These are phyloP conservation scores for Drosophila asahinai DNA, from an alignment of 1,140 invertebrate species.

Conservation along the genomic window DNA sequence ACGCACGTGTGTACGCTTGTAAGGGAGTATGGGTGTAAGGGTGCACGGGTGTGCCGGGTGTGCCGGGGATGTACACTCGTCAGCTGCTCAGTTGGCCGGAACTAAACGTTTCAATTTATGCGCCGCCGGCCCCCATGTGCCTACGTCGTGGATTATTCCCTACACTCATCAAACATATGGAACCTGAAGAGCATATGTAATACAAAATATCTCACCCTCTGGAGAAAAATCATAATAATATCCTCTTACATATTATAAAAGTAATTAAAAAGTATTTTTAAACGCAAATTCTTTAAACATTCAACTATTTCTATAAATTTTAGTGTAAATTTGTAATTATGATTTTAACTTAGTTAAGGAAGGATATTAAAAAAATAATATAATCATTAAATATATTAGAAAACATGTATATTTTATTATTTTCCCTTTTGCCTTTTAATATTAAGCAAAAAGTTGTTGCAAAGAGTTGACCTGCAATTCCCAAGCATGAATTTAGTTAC, in stretches of 20 bases:
- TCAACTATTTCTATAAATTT: background rate
- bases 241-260: background rate
- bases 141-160: constrained; percentile 2
- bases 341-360: background rate
- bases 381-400: no score
- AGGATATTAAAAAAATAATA: no score
- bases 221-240: no score
- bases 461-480: no score
- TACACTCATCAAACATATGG: constrained; percentile 15
- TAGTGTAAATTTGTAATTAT: background rate
- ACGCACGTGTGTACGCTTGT: constrained; percentile 10
- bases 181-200: background rate
- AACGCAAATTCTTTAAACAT: no score
- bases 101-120: constrained; percentile 81
- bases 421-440: no score
- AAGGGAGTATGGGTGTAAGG: background rate
- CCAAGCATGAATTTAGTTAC: no score
- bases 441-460: no score
- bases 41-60: constrained; percentile 12
- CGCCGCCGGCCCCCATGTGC: constrained; percentile 27
- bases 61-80: constrained; percentile 18
- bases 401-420: no score
- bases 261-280: background rate
- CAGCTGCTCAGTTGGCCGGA: constrained; percentile 72
- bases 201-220: background rate